These are phyloP conservation scores for Chascanopsetta lugubris DNA, from an alignment of 2,113 vertebrate species.

Conservation along the genomic window DNA sequence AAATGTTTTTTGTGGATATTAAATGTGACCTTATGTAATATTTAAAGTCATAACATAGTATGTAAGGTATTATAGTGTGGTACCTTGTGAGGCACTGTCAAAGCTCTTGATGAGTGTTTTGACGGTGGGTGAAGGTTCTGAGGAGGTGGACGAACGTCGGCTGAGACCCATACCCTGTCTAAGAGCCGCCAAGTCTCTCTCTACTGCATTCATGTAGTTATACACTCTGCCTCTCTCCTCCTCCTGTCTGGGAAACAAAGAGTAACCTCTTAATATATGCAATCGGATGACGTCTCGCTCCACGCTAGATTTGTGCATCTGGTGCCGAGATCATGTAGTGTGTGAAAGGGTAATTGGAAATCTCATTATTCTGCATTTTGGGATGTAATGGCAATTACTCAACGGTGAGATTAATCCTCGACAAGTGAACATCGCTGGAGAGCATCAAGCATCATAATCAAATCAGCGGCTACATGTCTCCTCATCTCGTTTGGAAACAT, in stretches of 20 bases:
- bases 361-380: not conserved
- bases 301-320: not conserved
- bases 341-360: not conserved
- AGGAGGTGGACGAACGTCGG: constrained; percentile 91
- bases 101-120: constrained; percentile 98
- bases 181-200: constrained; percentile 92
- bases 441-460: not conserved
- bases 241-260: constrained; percentile 83
- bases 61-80: not conserved
- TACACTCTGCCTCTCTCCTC: constrained; percentile 95
- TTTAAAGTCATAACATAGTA: too few species aligned
- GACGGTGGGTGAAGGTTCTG: constrained; percentile 93
- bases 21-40: too few species aligned
- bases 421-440: not conserved
- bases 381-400: not conserved
- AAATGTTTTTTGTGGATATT: too few species aligned
- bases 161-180: constrained; percentile 95
- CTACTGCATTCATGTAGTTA: constrained; percentile 97
- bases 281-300: not conserved
- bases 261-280: not conserved
- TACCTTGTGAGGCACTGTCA: constrained; percentile 94
- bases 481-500: constrained; percentile 22
- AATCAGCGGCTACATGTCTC: constrained; percentile 6
- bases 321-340: not conserved
- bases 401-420: constrained; percentile 2